Conservation (phyloP, 2,888 invertebrate genomes). For the Macrosiphum euphorbiae region DNA sequence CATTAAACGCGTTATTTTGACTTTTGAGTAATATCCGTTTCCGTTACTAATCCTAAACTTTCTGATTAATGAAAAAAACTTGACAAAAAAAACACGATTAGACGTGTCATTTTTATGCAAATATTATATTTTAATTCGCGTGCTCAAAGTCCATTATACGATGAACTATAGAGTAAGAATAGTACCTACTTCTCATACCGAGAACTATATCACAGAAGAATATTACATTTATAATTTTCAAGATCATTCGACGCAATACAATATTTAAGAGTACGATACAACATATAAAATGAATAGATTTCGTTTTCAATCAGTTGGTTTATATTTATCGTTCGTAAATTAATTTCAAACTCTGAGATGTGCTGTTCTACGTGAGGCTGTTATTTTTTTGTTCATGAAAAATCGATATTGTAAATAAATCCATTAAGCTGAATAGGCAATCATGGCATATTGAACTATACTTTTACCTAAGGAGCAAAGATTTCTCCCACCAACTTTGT, state of each 20-base stretch:
- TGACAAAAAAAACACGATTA: background rate
- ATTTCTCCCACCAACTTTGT: background rate
- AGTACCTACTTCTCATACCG: no score
- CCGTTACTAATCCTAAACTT: background rate
- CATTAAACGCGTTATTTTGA: background rate
- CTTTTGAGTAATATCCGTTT: background rate
- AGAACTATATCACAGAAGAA: background rate
- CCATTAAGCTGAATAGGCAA: background rate
- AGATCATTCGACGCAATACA: background rate
- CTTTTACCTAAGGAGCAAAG: background rate
- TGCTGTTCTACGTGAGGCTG: background rate
- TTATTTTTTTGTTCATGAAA: background rate
- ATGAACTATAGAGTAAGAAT: background rate
- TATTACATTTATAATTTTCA: background rate
- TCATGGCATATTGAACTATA: background rate
- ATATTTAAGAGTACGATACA: background rate
- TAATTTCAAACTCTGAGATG: background rate
- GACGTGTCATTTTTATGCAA: background rate
- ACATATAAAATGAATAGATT: background rate
- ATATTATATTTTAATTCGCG: background rate
- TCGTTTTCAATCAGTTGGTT: background rate
- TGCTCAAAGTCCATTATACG: background rate
- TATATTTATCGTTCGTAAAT: background rate
- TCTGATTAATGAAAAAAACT: background rate
- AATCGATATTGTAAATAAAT: background rate